Evolutionary conservation across 1,140 invertebrate species (phyloP).

Genomic region (Campoletis sonorensis): DNA sequence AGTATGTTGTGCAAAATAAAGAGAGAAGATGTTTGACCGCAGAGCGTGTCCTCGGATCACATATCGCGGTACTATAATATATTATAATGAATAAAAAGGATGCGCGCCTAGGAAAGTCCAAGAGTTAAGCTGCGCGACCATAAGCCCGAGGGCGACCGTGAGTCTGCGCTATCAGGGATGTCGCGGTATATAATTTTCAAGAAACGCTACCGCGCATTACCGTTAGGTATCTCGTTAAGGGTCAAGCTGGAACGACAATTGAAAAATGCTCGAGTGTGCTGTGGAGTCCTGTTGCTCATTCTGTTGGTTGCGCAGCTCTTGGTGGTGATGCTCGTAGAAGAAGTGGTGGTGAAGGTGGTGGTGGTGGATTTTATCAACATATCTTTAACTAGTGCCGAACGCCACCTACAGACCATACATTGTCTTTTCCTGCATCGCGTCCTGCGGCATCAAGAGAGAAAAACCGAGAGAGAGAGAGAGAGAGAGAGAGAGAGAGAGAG

Average conservation of each 20-base stretch:
- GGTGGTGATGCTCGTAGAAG: constrained; percentile 10
- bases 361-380: constrained; percentile 43
- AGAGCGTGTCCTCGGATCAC: constrained; percentile 6
- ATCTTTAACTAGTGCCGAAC: constrained; percentile 46
- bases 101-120: background rate
- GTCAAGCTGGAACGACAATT: constrained; percentile 44
- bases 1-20: background rate
- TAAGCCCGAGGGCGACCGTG: constrained; percentile 38
- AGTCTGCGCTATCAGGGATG: constrained; percentile 42
- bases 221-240: constrained; percentile 47
- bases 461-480: background rate
- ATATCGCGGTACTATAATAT: constrained; percentile 23
- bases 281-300: background rate
- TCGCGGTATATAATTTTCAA: constrained; percentile 47
- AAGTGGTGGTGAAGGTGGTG: background rate
- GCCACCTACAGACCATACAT: constrained; percentile 43
- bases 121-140: too few species aligned
- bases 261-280: constrained; percentile 30
- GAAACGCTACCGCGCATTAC: constrained; percentile 45
- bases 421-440: constrained; percentile 41
- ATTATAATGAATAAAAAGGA: constrained; percentile 18
- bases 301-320: background rate
- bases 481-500: background rate
- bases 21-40: background rate
- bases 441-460: background rate